phyloP scores from a whole-genome alignment of 2,888 invertebrate species.

The Vandiemenella viatica region DNA sequence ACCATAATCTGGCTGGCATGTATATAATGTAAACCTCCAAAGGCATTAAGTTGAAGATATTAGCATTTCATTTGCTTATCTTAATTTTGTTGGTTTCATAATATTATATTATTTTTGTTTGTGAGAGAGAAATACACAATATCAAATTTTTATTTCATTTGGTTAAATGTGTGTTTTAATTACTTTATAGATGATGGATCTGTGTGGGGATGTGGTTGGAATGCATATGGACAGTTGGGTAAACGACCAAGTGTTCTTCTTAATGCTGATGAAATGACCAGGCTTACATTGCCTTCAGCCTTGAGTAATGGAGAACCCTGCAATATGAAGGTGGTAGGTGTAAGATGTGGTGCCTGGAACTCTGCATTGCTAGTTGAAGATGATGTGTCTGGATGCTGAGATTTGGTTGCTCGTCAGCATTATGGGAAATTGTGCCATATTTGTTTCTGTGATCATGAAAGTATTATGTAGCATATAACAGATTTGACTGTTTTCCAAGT shows the following conservation, averaged over 20 bases:
- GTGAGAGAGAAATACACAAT: background rate
- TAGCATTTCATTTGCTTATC: too few relatives aligned
- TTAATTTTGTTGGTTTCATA: too few relatives aligned
- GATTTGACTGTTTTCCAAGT: too few relatives aligned
- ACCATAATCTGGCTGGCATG: too few relatives aligned
- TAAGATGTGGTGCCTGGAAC: conserved; percentile 9
- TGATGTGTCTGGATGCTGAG: background rate
- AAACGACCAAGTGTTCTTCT: conserved; percentile 1
- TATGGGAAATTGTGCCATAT: background rate
- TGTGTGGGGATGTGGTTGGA: conserved; percentile 65
- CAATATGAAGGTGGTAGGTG: background rate
- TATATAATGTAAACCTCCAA: too few relatives aligned
- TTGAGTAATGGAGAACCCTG: background rate
- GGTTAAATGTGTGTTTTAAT: background rate
- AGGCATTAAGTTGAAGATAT: too few relatives aligned
- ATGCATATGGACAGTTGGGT: conserved; percentile 67
- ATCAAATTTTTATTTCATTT: too few relatives aligned
- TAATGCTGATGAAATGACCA: background rate
- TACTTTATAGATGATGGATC: conserved; percentile 39
- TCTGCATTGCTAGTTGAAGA: conserved; percentile 1
- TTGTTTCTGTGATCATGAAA: background rate
- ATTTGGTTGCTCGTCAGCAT: background rate
- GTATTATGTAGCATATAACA: too few relatives aligned
- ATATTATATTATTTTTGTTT: background rate
- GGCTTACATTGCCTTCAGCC: background rate